These are phyloP conservation scores for Nesogale talazaci DNA, from an alignment of 2,113 vertebrate species.

Conservation along the genomic window DNA sequence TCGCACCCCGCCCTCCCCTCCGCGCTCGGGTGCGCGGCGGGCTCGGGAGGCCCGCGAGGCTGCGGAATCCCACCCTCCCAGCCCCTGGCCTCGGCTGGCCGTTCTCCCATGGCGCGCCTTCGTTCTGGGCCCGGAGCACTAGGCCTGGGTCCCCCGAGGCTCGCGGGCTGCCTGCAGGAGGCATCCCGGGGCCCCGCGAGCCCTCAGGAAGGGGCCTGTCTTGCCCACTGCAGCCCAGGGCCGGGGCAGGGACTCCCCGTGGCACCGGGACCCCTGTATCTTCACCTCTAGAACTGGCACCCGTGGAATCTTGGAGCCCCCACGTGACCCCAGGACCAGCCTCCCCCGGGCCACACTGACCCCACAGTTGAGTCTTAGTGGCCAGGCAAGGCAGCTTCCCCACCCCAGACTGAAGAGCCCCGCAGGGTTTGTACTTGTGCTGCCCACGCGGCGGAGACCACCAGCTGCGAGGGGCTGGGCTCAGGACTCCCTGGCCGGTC, in stretches of 20 bases:
- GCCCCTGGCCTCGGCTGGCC: not conserved
- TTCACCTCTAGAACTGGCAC: not conserved
- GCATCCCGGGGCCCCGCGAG: not conserved
- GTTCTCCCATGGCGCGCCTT: not conserved
- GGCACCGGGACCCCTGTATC: too few relatives aligned
- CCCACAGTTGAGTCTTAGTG: not conserved
- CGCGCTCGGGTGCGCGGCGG: not conserved
- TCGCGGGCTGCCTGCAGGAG: not conserved
- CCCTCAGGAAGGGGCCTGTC: too few relatives aligned
- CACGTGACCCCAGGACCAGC: conserved; percentile 1
- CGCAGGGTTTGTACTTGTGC: not conserved
- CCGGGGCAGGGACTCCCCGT: not conserved
- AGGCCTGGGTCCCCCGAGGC: not conserved
- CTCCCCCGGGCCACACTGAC: not conserved
- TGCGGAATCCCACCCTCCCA: not conserved
- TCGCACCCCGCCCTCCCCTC: not conserved
- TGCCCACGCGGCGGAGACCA: not conserved
- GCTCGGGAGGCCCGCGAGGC: not conserved
- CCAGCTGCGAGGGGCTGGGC: not conserved
- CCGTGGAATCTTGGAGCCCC: not conserved
- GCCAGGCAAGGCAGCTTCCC: not conserved
- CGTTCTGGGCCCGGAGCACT: not conserved
- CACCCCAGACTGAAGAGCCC: not conserved
- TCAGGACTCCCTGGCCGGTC: not conserved
- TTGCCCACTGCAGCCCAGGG: not conserved